Evolutionary conservation across 2,888 invertebrate genomes (phyloP).

Genomic region (Cephalotes varians): DNA sequence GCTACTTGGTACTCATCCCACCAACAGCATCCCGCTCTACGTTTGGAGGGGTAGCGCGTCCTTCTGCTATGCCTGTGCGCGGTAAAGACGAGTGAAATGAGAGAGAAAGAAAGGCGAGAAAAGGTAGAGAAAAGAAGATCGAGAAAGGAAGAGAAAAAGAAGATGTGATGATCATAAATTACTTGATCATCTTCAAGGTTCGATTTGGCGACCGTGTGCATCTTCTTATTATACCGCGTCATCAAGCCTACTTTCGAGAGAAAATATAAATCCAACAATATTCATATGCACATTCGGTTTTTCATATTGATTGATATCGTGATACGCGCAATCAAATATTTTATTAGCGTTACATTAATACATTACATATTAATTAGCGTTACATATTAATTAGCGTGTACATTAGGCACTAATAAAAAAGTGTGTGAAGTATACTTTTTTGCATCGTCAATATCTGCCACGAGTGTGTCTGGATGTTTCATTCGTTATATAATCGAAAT

Average conservation of each 20-base stretch:
- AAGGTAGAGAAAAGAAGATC: slow-evolving; percentile 19
- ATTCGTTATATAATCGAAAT: not conserved
- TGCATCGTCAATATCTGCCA: not conserved
- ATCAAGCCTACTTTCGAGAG: slow-evolving; percentile 60
- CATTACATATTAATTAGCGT: no score
- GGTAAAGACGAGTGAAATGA: slow-evolving; percentile 51
- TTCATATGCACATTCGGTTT: not conserved
- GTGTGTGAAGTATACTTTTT: not conserved
- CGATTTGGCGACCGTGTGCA: slow-evolving; percentile 67
- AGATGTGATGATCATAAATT: slow-evolving; percentile 66
- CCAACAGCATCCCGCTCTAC: slow-evolving; percentile 81
- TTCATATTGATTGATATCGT: slow-evolving; percentile 1
- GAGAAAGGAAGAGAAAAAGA: slow-evolving; percentile 38
- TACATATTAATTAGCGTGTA: slow-evolving; percentile 29
- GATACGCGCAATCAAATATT: slow-evolving; percentile 40
- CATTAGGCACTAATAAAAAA: slow-evolving; percentile 8
- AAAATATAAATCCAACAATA: slow-evolving; percentile 58
- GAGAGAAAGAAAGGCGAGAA: slow-evolving; percentile 8
- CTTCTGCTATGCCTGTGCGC: slow-evolving; percentile 78
- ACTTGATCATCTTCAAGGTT: slow-evolving; percentile 75
- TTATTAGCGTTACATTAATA: no score
- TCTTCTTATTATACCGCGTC: slow-evolving; percentile 59
- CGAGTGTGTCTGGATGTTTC: not conserved
- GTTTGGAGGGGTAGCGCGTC: slow-evolving; percentile 81
- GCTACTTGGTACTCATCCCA: slow-evolving; percentile 78